Evolutionary conservation across 2,113 vertebrate genomes (phyloP).

Genomic region (Odocoileus hemionus): DNA sequence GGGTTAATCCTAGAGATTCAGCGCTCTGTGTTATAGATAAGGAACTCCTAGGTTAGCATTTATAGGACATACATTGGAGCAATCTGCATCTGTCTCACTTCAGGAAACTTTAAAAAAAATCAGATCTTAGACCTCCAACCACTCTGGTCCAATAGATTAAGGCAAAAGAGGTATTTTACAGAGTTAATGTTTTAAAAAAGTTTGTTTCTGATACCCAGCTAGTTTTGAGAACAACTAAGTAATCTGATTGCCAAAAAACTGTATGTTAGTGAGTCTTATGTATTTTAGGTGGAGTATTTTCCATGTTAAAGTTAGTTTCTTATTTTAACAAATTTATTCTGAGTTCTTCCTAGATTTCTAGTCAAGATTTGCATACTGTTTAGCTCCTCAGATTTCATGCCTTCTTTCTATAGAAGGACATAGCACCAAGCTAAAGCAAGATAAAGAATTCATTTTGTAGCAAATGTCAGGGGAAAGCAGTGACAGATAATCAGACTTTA

Average conservation of each 20-base stretch:
- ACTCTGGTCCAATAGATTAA: neutral
- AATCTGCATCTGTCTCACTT: neutral
- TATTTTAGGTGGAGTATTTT: neutral
- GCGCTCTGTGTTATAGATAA: too few relatives aligned
- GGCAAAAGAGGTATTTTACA: too few relatives aligned
- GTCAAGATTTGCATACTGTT: neutral
- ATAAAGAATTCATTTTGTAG: neutral
- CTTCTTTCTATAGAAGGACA: neutral
- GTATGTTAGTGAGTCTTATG: neutral
- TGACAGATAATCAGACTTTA: neutral
- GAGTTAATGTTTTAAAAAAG: neutral
- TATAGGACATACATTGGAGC: neutral
- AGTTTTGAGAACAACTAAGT: neutral
- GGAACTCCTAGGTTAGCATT: neutral
- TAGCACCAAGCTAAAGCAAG: neutral
- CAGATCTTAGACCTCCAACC: neutral
- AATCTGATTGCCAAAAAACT: neutral
- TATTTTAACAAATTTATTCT: neutral
- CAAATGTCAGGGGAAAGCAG: neutral
- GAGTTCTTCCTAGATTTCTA: neutral
- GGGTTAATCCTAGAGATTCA: neutral
- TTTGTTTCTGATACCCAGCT: neutral
- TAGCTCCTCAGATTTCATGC: neutral
- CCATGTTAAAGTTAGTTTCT: neutral
- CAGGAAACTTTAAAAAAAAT: neutral